phyloP scores from a whole-genome alignment of 2,888 invertebrate genomes.

The Syrphus vitripennis region DNA sequence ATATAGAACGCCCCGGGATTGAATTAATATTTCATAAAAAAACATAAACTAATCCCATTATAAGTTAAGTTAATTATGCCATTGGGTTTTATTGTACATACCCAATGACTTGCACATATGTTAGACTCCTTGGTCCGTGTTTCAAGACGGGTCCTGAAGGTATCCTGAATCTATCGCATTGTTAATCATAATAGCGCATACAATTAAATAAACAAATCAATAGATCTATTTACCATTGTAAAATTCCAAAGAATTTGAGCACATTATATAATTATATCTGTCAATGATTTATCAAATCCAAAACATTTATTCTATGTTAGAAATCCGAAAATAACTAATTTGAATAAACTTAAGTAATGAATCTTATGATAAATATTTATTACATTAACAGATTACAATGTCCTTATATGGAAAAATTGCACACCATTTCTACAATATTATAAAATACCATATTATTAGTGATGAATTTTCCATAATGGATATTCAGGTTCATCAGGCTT shows the following conservation, averaged over 20 bases:
- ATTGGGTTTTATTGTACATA: conserved; percentile 76
- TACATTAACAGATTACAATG: conserved; percentile 83
- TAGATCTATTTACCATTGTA: neutral
- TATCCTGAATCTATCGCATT: conserved; percentile 80
- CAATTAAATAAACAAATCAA: conserved; percentile 1
- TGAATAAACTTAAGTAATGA: too few relatives aligned
- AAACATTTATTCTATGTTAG: too few relatives aligned
- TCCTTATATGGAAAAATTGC: too few relatives aligned
- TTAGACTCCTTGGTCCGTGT: conserved; percentile 89
- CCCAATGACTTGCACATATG: too few relatives aligned
- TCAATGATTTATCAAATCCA: too few relatives aligned
- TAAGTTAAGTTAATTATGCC: conserved; percentile 83
- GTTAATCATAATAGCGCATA: conserved; percentile 73
- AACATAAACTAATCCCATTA: too few relatives aligned
- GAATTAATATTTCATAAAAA: conserved; percentile 4
- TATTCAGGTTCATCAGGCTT: too few relatives aligned
- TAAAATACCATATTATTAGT: too few relatives aligned
- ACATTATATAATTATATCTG: too few relatives aligned
- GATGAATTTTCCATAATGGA: too few relatives aligned
- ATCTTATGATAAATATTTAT: conserved; percentile 71
- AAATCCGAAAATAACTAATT: too few relatives aligned
- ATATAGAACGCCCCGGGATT: conserved; percentile 59
- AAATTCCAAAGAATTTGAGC: conserved; percentile 8
- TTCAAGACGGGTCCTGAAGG: conserved; percentile 85
- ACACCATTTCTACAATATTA: too few relatives aligned